Evolutionary conservation across 2,888 invertebrate species (phyloP), one percentile per base, ranked within the genome.

Genomic region (Acheta domesticus): DNA sequence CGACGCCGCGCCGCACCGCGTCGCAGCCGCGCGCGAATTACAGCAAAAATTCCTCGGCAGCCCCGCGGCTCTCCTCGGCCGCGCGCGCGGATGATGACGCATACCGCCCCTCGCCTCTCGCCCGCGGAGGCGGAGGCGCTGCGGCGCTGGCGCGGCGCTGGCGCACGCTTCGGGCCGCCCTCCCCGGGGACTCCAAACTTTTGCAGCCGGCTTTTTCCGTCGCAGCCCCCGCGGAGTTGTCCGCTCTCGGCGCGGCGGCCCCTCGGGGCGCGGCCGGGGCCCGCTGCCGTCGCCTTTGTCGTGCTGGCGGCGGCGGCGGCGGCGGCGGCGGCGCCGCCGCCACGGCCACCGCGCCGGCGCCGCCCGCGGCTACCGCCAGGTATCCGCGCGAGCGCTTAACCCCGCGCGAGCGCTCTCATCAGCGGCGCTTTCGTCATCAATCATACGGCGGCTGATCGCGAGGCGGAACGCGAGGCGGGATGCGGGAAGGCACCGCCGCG

Each of bases 141-240:
- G 62, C 62, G 62, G n/a, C 62, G 62, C 62, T 62, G 16, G 62
- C 62, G 62, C 62, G 62, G n/a, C 62, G 36, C n/a, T n/a, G n/a
- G n/a, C n/a, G 62, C 62, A 62, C 62, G 62, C 62, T 62, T n/a
- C 62, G 62, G 62, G 62, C 62, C 62, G 62, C 62, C 62, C 8
- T 62, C 62, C 62, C 62, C 16, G n/a, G 62, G 62, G 62, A 62
- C 62, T 14, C 62, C 62, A 62, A 62, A 62, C 62, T 62, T 62
- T 62, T 62, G 62, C 62, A 62, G 62, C 62, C 62, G 62, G 62
- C 62, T 62, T 62, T 62, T 62, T 62, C 62, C 62, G 62, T 62
- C 62, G 62, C 62, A 62, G 62, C 62, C 62, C 62, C 62, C 62
- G 62, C 62, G 62, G 62, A 62, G 62, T 62, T 62, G 62, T 62